phyloP scores from a whole-genome alignment of 2,888 invertebrate genomes.

The Eretmocerus hayati region DNA sequence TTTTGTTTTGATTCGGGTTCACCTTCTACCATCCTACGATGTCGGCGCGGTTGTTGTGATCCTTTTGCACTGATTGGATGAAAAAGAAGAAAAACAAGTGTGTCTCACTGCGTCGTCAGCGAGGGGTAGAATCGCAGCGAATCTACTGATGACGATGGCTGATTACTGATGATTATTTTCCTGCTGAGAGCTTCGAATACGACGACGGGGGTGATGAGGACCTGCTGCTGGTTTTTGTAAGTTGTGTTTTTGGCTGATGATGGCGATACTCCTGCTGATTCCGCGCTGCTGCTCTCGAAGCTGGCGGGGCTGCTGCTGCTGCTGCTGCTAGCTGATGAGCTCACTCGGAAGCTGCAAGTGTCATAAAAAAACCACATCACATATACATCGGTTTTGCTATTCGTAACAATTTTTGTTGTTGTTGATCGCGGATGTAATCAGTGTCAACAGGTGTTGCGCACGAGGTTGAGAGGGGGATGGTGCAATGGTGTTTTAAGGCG shows the following conservation, averaged over 20 bases:
- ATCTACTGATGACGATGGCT: too few species aligned
- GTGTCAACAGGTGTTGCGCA: too few species aligned
- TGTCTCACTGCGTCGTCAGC: not conserved
- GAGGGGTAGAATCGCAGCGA: too few species aligned
- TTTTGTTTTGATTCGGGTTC: constrained; percentile 72
- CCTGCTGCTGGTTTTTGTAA: not conserved
- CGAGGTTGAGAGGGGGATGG: too few species aligned
- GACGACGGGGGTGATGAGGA: constrained; percentile 16
- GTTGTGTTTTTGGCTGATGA: constrained; percentile 31
- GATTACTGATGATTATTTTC: too few species aligned
- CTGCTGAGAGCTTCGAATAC: too few species aligned
- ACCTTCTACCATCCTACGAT: constrained; percentile 86
- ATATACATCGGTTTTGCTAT: too few species aligned
- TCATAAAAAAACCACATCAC: too few species aligned
- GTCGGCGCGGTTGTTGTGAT: constrained; percentile 44
- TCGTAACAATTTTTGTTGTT: too few species aligned
- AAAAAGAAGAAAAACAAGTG: not conserved
- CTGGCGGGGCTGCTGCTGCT: constrained; percentile 37
- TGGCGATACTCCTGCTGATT: constrained; percentile 45
- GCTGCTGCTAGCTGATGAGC: constrained; percentile 43
- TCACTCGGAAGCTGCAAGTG: constrained; percentile 43
- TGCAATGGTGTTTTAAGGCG: too few species aligned
- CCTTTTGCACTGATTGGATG: constrained; percentile 37
- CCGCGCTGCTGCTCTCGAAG: constrained; percentile 43
- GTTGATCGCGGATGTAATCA: too few species aligned